These are phyloP conservation scores for Mycetomoellerius zeteki DNA, from an alignment of 1,140 invertebrate genomes.

Conservation along the genomic window DNA sequence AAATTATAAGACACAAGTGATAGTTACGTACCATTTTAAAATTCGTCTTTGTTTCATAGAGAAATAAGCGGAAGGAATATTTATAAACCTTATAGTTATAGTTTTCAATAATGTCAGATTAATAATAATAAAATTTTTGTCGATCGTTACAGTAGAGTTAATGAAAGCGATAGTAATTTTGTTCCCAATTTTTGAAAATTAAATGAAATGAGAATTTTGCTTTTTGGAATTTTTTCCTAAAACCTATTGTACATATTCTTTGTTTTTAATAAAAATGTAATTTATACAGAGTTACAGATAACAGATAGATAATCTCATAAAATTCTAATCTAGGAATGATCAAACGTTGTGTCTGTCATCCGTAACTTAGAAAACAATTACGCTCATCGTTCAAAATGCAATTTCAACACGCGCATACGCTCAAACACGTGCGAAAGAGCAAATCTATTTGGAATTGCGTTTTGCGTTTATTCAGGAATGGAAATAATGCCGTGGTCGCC, in stretches of 20 bases:
- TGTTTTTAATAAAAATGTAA: not conserved
- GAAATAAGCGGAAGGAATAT: not conserved
- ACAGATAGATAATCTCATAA: not conserved
- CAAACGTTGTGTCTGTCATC: not conserved
- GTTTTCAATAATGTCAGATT: constrained; percentile 10
- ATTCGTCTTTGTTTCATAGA: constrained; percentile 50
- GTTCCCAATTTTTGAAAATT: not conserved
- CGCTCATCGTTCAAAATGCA: constrained; percentile 18
- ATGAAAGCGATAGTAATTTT: not conserved
- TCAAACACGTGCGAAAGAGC: constrained; percentile 12
- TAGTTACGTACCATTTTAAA: constrained; percentile 79
- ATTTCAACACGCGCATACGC: constrained; percentile 2
- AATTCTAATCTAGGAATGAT: not conserved
- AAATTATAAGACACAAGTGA: constrained; percentile 74
- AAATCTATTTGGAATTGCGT: constrained; percentile 55
- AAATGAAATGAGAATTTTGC: not conserved
- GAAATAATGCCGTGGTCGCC: constrained; percentile 17
- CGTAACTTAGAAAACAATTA: constrained; percentile 40
- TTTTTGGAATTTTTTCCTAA: too few species aligned
- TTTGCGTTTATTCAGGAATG: constrained; percentile 51
- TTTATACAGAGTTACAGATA: not conserved
- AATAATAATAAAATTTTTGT: constrained; percentile 10
- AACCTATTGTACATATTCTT: not conserved
- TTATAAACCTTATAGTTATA: too few species aligned
- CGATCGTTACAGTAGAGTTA: not conserved